Evolutionary conservation across 2,113 vertebrate species (phyloP), one percentile per base, ranked within the genome.

Genomic region (Prietella phreatophila): DNA sequence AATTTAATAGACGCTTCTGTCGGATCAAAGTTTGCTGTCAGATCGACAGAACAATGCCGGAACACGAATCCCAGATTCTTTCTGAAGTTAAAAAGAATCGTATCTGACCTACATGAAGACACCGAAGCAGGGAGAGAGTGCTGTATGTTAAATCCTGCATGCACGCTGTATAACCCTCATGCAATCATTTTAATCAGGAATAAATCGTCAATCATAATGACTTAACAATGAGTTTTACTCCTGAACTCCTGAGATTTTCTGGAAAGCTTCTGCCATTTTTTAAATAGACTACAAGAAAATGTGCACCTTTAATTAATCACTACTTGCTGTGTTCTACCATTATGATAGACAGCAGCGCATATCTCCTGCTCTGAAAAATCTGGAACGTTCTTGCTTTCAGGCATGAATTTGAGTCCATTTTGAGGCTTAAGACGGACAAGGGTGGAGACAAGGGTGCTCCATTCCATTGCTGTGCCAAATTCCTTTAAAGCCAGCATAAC

Each of bases 401-500:
- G 19, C 9, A 10, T 75, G 1, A 25, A 50, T 50, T 55, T 9
- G 8, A 20, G 6, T 50, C 9, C n/a, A 55, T 56, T 55, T 19
- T n/a, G 14, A 20, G n/a, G 17, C 53, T 80, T 60, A 25, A 39
- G 4, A 7, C 33, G 2, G n/a, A 56, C 50, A 5, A 61, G 55
- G 33, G 20, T 85, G 33, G 69, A 22, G 25, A 60, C 22, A n/a
- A 42, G 42, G 42, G 42, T 71, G 42, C 71, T 27, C 11, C 25
- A 61, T 76, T 85, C 22, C 8, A 39, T 47, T 6, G 3, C 87
- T 25, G 82, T 90, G 87, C 79, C 88, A 91, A 71, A 91, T 92
- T 90, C 89, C 84, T 91, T 53, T 56, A 69, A 73, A 87, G 76
- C 83, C 85, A 85, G 58, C 50, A 76, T 85, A 88, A 75, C 86